phyloP scores from a whole-genome alignment of 2,113 vertebrate species.

The Oryzias celebensis region DNA sequence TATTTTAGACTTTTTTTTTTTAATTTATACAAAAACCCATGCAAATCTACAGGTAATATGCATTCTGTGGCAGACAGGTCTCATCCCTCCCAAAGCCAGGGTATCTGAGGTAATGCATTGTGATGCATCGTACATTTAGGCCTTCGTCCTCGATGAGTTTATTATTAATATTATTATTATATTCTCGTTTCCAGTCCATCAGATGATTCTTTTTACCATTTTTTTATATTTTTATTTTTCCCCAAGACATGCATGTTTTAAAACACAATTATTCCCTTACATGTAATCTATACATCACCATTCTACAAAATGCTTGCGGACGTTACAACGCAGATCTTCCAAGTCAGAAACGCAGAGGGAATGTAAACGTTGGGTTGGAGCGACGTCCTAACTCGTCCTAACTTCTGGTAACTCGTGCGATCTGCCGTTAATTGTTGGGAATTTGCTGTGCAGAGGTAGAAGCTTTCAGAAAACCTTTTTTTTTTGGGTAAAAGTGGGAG shows the following conservation, averaged over 20 bases:
- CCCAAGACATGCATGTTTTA: constrained; percentile 86
- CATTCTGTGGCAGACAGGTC: constrained; percentile 99
- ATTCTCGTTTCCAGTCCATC: constrained; percentile 89
- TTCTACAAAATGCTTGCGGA: constrained; percentile 87
- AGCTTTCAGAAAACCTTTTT: constrained; percentile 91
- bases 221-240: no score
- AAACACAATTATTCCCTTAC: constrained; percentile 91
- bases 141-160: constrained; percentile 86
- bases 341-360: constrained; percentile 76
- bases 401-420: constrained; percentile 93
- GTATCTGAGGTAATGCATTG: constrained; percentile 99
- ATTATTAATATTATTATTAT: constrained; percentile 81
- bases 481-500: constrained; percentile 96
- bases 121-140: constrained; percentile 94
- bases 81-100: constrained; percentile 87
- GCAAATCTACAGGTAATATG: constrained; percentile 99
- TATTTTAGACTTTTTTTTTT: constrained; percentile 98
- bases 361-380: constrained; percentile 83
- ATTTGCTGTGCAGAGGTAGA: constrained; percentile 99
- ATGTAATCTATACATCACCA: constrained; percentile 87
- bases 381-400: constrained; percentile 89
- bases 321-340: constrained; percentile 87
- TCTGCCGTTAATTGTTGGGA: constrained; percentile 92
- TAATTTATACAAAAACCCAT: constrained; percentile 99
- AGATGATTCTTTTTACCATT: constrained; percentile 80